Evolutionary conservation across 2,888 invertebrate genomes (phyloP).

Genomic region (Drosophila emarginata): DNA sequence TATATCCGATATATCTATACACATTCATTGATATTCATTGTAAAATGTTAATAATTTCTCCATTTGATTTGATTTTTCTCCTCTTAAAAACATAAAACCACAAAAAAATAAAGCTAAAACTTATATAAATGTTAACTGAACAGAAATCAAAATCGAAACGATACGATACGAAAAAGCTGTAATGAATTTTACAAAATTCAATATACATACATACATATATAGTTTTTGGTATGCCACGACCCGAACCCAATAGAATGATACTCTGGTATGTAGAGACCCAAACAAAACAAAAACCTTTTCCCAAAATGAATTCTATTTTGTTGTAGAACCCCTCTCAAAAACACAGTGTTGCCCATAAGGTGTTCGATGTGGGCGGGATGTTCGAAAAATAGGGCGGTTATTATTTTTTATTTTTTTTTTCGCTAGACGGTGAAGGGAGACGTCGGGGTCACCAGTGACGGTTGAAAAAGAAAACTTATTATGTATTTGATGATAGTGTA

Average conservation of each 20-base stretch:
- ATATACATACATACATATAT: slow-evolving; percentile 3
- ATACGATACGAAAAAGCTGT: slow-evolving; percentile 4
- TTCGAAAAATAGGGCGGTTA: not conserved
- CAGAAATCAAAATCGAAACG: slow-evolving; percentile 1
- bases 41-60: slow-evolving; percentile 49
- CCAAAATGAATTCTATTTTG: slow-evolving; percentile 19
- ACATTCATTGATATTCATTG: slow-evolving; percentile 28
- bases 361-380: not conserved
- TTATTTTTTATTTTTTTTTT: not conserved
- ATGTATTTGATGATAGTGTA: not conserved
- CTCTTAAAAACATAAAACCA: slow-evolving; percentile 19
- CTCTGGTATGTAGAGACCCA: slow-evolving; percentile 22
- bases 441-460: not conserved
- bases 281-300: slow-evolving; percentile 1
- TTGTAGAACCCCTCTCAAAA: slow-evolving; percentile 12
- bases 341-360: slow-evolving; percentile 3
- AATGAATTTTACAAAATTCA: not conserved
- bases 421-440: not conserved
- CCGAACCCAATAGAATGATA: slow-evolving; percentile 1
- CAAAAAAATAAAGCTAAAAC: slow-evolving; percentile 42
- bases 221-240: slow-evolving; percentile 1
- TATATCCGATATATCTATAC: slow-evolving; percentile 8
- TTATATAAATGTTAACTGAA: slow-evolving; percentile 14
- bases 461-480: not conserved
- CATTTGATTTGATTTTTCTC: slow-evolving; percentile 40